Evolutionary conservation across 2,888 invertebrate species (phyloP).

Genomic region (Caenorhabditis panamensis): DNA sequence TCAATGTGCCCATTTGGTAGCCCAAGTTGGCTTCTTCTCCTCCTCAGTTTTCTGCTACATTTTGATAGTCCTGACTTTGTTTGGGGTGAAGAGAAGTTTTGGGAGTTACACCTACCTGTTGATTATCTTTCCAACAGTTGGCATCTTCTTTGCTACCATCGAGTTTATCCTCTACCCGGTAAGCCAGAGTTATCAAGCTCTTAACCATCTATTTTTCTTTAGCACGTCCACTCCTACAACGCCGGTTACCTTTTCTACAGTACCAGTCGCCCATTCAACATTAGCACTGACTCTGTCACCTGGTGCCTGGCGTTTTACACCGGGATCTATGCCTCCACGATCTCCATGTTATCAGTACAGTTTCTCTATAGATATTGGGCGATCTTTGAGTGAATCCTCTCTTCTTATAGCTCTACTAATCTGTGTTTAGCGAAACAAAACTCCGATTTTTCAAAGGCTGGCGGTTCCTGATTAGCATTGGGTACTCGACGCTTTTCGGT

Average conservation of each 20-base stretch:
- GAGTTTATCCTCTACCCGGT: constrained; percentile 32
- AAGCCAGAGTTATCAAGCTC: background rate
- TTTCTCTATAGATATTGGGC: constrained; percentile 8
- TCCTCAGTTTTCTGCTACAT: background rate
- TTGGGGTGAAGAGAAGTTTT: constrained; percentile 10
- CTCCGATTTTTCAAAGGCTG: background rate
- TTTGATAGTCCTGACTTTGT: constrained; percentile 23
- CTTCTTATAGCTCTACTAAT: background rate
- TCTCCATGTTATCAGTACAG: constrained; percentile 10
- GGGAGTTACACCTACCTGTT: constrained; percentile 21
- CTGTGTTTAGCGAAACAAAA: background rate
- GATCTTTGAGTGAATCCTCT: constrained; percentile 1
- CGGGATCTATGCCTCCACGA: constrained; percentile 20
- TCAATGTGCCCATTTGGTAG: background rate
- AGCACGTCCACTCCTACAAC: constrained; percentile 28
- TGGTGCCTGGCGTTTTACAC: constrained; percentile 4
- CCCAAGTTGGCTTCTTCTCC: constrained; percentile 28
- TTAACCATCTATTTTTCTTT: background rate
- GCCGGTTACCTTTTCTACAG: constrained; percentile 32
- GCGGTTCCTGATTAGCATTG: background rate
- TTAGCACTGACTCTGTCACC: background rate
- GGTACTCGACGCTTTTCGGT: background rate
- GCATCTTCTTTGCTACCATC: constrained; percentile 30
- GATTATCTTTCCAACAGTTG: constrained; percentile 16
- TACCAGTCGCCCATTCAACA: background rate